Base-by-base conservation (phyloP, 2,888 invertebrate species). In the Unio pictorum region DNA sequence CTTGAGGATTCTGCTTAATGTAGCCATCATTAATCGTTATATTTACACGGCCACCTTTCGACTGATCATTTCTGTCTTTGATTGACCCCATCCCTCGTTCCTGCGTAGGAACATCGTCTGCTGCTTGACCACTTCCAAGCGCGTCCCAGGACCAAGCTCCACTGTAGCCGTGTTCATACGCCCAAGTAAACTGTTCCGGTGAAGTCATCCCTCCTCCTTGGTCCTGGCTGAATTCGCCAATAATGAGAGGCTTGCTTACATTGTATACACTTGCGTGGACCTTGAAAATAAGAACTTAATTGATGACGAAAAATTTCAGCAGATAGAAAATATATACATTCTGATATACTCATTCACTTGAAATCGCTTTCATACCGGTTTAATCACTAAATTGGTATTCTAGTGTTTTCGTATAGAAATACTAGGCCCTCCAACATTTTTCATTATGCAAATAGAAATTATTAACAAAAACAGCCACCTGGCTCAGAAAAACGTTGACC, bases 201-300 rank as follows among this genome's bases (percentile, higher is more conserved):
- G 74, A 73, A 11, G 74, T 70, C 66, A 73, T 68, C 0, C 75
- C 62, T 1, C 73, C 80, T 20, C 80, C 80, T 61, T 69, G 67
- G 66, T 76, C 75, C 68, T 81, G 78, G 45, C 81, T 81, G 70
- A 80, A 82, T 60, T 81, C 82, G n/a, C 82, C 82, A 61, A 82
- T 73, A 1, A 82, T 71, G 15, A 79, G 61, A 15, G 82, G 82
- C 56, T 81, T 82, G 65, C 70, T 64, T 6, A 79, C 45, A 11
- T 67, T 66, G 64, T 79, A 82, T 15, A 67, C 34, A 28, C 64
- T 66, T 8, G 72, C 73, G 66, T 72, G 55, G 15, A 75, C 73
- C 75, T 74, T 64, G 34, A 71, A 66, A 20, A 66, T 67, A 45
- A 59, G 61, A 30, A 54, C 58, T 26, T 1, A 20, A 2, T n/a